Base-by-base conservation (phyloP, 1,140 invertebrate genomes). In the Parapsyche elsis region DNA sequence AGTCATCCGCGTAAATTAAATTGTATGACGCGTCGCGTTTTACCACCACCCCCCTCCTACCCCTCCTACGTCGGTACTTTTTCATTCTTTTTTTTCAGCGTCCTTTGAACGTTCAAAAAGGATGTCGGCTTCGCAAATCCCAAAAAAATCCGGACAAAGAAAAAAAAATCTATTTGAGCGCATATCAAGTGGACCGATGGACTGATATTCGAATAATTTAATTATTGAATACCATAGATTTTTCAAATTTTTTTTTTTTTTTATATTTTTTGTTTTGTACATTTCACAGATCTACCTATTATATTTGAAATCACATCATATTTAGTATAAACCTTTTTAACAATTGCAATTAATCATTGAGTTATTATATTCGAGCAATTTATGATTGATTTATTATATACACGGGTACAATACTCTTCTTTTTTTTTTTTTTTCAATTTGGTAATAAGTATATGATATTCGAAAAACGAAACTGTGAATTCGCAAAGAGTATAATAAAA, bases 1-100 rank as follows among this genome's bases (percentile, higher is more conserved):
- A 77, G 75, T 77, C 75, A 77, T 77, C 75, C 75, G 75, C 75
- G 75, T 77, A 77, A 77, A 77, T 77, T 77, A 77, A 77, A 77
- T 77, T 77, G 64, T 77, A 77, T 77, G 75, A 77, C 75, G 26
- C 59, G 75, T 45, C 46, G 74, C 74, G 46, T 75, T 24, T 57
- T 26, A 9, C 16, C 45, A n/a, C 38, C 45, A 14, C 7, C 21
- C 46, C 16, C 45, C n/a, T 30, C 53, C 16, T 26, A 38, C 64
- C 21, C 24, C 21, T 67, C 9, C 59, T 21, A 53, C 16, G 59
- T 23, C 44, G 14, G 21, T 38, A 5, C n/a, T 73, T 73, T 73
- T 73, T 73, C 23, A 7, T 53, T 53, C 49, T 14, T 16, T 53
- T 53, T 53, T 16, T 53, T 53, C 16, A 16, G 12, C 49, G 10